These are phyloP conservation scores for Neodiprion virginianus DNA, from an alignment of 1,140 invertebrate species.

Conservation along the genomic window DNA sequence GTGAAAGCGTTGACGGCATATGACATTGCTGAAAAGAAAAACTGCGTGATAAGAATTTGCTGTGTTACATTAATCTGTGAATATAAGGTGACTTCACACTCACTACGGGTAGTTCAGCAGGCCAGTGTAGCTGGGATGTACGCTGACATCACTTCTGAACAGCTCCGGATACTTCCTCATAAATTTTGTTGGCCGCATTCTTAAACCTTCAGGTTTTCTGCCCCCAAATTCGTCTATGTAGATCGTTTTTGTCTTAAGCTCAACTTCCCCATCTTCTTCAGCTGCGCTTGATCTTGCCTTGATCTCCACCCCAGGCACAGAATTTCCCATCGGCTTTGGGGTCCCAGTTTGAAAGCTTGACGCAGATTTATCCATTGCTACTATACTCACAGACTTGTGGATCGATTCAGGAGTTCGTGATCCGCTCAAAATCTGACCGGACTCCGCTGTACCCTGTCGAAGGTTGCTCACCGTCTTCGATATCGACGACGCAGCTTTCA, in stretches of 20 bases:
- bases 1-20: constrained; percentile 45
- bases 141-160: constrained; percentile 45
- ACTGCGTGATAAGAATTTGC: neutral
- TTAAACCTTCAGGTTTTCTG: neutral
- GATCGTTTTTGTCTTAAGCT: neutral
- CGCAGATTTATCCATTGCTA: neutral
- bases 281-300: neutral
- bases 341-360: constrained; percentile 6
- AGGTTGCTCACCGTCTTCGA: neutral
- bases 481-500: neutral
- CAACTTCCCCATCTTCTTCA: neutral
- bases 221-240: neutral
- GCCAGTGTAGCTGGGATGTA: constrained; percentile 45
- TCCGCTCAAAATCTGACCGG: neutral
- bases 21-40: constrained; percentile 39
- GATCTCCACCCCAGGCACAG: constrained; percentile 21
- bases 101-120: constrained; percentile 23
- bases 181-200: neutral
- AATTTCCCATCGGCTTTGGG: constrained; percentile 23
- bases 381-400: neutral
- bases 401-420: neutral
- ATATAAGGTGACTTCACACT: constrained; percentile 13
- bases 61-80: too few species aligned
- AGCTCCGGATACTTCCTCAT: constrained; percentile 39
- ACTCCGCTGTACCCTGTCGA: neutral